Conservation (phyloP, 2,888 invertebrate genomes). For the Crioceris asparagi region DNA sequence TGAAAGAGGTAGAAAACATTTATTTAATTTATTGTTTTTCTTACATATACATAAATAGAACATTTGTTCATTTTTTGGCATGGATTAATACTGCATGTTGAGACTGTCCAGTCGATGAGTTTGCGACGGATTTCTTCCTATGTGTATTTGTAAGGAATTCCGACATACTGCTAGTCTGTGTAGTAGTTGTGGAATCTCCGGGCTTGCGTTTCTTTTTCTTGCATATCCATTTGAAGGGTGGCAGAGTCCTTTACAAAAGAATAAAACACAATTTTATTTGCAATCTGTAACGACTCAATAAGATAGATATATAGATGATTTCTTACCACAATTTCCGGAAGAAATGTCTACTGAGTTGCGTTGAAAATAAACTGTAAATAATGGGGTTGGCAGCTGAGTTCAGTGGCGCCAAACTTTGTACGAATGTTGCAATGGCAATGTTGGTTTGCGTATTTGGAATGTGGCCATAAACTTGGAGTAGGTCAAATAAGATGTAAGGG, state of each 20-base stretch:
- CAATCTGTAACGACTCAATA: too few species aligned
- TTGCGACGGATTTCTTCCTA: constrained; percentile 20
- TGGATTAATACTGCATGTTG: constrained; percentile 24
- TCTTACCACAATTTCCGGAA: constrained; percentile 68
- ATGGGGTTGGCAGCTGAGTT: constrained; percentile 92
- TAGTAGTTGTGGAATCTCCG: constrained; percentile 40
- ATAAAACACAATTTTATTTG: too few species aligned
- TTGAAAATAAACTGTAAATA: constrained; percentile 89
- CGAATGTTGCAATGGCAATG: constrained; percentile 77
- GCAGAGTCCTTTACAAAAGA: constrained; percentile 23
- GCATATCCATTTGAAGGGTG: constrained; percentile 29
- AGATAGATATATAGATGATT: constrained; percentile 21
- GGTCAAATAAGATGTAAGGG: constrained; percentile 85
- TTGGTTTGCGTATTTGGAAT: constrained; percentile 70
- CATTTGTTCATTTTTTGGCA: constrained; percentile 15
- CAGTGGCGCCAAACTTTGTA: constrained; percentile 82
- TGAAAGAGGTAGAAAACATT: not conserved
- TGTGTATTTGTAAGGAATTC: constrained; percentile 29
- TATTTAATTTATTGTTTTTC: not conserved
- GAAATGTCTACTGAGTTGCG: constrained; percentile 77
- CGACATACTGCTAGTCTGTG: constrained; percentile 38
- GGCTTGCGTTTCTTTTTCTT: constrained; percentile 22
- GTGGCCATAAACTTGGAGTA: constrained; percentile 78
- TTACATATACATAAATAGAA: constrained; percentile 1
- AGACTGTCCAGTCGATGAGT: too few species aligned